A percentile compares a stretch with the other conserved stretches of the same genome.
These are phyloP conservation scores for Tridacna gigas DNA, from an alignment of 2,888 invertebrate species.

Conservation along the genomic window DNA sequence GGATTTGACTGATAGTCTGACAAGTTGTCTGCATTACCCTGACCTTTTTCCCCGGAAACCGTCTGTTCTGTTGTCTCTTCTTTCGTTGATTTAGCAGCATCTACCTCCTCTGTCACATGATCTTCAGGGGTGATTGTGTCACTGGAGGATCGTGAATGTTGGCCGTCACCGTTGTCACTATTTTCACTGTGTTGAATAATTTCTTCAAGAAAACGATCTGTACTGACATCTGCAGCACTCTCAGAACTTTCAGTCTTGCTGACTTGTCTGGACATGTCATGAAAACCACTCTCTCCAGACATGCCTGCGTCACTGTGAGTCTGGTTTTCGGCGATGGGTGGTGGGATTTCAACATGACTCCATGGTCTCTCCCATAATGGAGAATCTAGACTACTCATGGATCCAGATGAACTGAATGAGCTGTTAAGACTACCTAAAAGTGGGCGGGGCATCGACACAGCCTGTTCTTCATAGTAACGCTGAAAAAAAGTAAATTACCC, in stretches of 20 bases:
- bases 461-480: conserved; percentile 68
- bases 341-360: conserved; percentile 69
- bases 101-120: conserved; percentile 31
- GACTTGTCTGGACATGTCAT: conserved; percentile 79
- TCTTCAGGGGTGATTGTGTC: conserved; percentile 62
- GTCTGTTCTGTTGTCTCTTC: neutral
- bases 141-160: conserved; percentile 58
- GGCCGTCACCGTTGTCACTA: conserved; percentile 50
- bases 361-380: conserved; percentile 62
- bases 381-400: conserved; percentile 60
- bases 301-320: conserved; percentile 68
- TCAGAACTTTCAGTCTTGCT: conserved; percentile 80
- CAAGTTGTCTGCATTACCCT: conserved; percentile 33
- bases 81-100: neutral
- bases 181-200: conserved; percentile 43
- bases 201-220: conserved; percentile 55
- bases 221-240: conserved; percentile 64
- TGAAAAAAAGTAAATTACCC: conserved; percentile 35
- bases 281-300: conserved; percentile 75
- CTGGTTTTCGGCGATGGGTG: conserved; percentile 69
- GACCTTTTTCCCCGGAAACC: neutral
- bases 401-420: conserved; percentile 53
- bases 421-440: conserved; percentile 51
- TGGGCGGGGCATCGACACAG: conserved; percentile 28
- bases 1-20: conserved; percentile 32